Evolutionary conservation across 2,888 invertebrate genomes (phyloP).

Genomic region (Exocentrus adspersus): DNA sequence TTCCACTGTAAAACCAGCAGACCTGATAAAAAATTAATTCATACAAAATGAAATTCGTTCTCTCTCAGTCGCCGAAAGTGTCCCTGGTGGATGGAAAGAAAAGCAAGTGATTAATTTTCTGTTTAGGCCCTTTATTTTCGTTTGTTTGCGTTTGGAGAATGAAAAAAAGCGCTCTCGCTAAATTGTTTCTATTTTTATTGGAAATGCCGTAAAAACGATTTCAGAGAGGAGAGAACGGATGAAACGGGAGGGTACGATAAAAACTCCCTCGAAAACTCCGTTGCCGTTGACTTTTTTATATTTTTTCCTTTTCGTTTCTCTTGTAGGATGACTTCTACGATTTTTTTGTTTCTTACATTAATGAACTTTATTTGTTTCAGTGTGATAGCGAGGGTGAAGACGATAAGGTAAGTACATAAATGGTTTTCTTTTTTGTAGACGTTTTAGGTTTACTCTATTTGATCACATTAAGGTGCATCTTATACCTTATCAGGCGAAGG

Average conservation of each 20-base stretch:
- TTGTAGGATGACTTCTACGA: conserved; percentile 37
- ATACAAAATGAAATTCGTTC: conserved; percentile 29
- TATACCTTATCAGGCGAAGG: too few relatives aligned
- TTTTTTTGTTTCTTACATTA: conserved; percentile 46
- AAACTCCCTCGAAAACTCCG: conserved; percentile 54
- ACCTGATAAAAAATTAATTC: conserved; percentile 27
- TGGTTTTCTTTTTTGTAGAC: not conserved
- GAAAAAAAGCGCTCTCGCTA: conserved; percentile 19
- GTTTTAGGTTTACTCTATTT: too few relatives aligned
- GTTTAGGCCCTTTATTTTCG: conserved; percentile 37
- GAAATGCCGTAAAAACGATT: conserved; percentile 23
- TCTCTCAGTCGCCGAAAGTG: conserved; percentile 28
- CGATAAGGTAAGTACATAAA: conserved; percentile 82
- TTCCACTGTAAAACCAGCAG: conserved; percentile 14
- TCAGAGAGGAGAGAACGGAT: conserved; percentile 18
- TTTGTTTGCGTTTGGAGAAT: conserved; percentile 28
- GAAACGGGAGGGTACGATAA: conserved; percentile 33
- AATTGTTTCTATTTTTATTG: conserved; percentile 31
- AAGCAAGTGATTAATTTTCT: conserved; percentile 41
- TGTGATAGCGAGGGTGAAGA: conserved; percentile 95
- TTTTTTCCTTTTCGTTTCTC: conserved; percentile 37
- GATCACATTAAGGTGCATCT: too few relatives aligned
- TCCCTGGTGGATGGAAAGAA: conserved; percentile 35
- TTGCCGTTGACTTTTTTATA: too few relatives aligned
- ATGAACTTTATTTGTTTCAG: conserved; percentile 71